phyloP scores from a whole-genome alignment of 2,113 vertebrate species.

The Forbesichthys papilliferus region DNA sequence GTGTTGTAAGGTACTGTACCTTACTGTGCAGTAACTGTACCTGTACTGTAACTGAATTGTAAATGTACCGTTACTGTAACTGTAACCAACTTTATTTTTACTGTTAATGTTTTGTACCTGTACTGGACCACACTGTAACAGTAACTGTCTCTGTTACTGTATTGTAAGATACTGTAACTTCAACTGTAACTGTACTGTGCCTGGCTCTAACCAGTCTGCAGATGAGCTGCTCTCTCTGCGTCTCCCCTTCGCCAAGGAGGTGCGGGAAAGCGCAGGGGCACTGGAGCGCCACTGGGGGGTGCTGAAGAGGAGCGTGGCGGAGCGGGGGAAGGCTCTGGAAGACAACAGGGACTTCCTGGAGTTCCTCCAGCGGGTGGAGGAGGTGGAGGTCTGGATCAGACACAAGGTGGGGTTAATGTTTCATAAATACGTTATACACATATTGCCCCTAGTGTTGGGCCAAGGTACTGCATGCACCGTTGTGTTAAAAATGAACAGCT shows the following conservation, averaged over 20 bases:
- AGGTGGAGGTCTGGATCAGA: constrained; percentile 88
- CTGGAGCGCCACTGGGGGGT: constrained; percentile 81
- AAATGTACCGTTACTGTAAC: too few relatives aligned
- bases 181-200: not conserved
- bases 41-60: too few relatives aligned
- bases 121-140: too few relatives aligned
- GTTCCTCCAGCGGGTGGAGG: constrained; percentile 86
- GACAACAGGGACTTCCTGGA: constrained; percentile 83
- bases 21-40: too few relatives aligned
- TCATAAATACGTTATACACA: not conserved
- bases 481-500: not conserved
- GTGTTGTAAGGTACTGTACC: too few relatives aligned
- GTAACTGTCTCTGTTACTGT: too few relatives aligned
- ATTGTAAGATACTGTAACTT: too few relatives aligned
- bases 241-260: constrained; percentile 70
- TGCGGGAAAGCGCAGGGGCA: constrained; percentile 53
- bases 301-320: constrained; percentile 76
- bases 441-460: not conserved
- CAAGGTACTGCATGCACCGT: not conserved
- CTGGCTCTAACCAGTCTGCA: constrained; percentile 70
- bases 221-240: constrained; percentile 73
- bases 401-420: constrained; percentile 77
- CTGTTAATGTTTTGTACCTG: too few relatives aligned
- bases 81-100: too few relatives aligned
- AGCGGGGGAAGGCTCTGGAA: constrained; percentile 81